phyloP scores from a whole-genome alignment of 2,888 invertebrate species.

The Arctia plantaginis region DNA sequence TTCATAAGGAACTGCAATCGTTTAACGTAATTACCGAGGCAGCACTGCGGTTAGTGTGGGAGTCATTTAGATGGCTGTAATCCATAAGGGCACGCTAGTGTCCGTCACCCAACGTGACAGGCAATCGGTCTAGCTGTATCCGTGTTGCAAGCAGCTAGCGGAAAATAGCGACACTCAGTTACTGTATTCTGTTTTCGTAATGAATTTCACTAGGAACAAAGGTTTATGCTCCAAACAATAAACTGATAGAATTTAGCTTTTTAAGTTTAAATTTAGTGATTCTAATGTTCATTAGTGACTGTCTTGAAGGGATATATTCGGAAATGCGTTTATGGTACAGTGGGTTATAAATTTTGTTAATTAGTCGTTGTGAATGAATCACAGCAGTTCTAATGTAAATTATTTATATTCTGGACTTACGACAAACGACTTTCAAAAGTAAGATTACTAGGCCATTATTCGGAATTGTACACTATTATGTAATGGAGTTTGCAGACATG shows the following conservation, averaged over 20 bases:
- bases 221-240: neutral
- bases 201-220: neutral
- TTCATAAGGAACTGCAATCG: neutral
- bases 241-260: neutral
- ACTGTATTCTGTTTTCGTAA: neutral
- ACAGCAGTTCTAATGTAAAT: neutral
- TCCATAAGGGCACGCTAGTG: constrained; percentile 23
- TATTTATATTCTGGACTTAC: neutral
- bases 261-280: neutral
- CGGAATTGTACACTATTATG: neutral
- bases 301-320: neutral
- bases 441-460: neutral
- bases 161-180: constrained; percentile 17
- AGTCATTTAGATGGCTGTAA: constrained; percentile 17
- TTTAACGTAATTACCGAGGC: constrained; percentile 17
- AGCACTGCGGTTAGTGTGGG: constrained; percentile 17
- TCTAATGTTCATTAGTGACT: neutral
- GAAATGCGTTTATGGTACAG: too few relatives aligned
- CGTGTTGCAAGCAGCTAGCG: constrained; percentile 19
- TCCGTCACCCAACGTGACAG: constrained; percentile 43
- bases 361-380: neutral
- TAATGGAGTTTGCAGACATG: neutral
- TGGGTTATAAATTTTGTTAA: neutral
- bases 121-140: constrained; percentile 46
- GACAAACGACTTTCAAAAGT: neutral